Percentiles rank a stretch among this genome's conserved stretches.
These are phyloP conservation scores for Brachionus rotundiformis DNA, from an alignment of 1,140 invertebrate species.

Conservation along the genomic window DNA sequence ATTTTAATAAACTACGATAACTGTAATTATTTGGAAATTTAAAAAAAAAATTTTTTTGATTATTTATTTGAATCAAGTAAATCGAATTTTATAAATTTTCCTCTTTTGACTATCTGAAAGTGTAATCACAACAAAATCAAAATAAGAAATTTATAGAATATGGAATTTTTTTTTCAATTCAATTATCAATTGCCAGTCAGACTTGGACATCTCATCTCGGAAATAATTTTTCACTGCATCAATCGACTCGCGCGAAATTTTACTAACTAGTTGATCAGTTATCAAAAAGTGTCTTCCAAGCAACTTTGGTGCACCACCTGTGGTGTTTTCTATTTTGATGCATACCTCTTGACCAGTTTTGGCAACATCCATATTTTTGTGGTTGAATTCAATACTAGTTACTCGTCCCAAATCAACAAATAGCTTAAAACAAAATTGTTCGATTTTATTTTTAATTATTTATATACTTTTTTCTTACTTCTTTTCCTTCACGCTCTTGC, in stretches of 20 bases:
- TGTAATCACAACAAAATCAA: background rate
- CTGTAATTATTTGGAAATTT: too few relatives aligned
- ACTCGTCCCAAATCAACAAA: conserved; percentile 91
- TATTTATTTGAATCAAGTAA: conserved; percentile 7
- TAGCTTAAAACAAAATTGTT: too few relatives aligned
- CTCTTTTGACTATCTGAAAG: background rate
- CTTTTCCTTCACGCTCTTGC: conserved; percentile 11
- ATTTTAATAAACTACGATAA: too few relatives aligned
- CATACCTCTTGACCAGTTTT: conserved; percentile 96
- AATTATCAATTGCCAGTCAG: conserved; percentile 96
- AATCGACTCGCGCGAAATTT: conserved; percentile 94
- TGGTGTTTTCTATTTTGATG: conserved; percentile 93
- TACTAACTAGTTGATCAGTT: conserved; percentile 89
- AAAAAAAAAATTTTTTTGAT: too few relatives aligned
- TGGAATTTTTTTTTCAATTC: conserved; percentile 96
- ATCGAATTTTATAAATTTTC: conserved; percentile 23
- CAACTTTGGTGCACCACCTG: conserved; percentile 95
- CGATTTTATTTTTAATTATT: too few relatives aligned
- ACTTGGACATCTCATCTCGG: conserved; percentile 89
- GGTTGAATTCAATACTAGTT: conserved; percentile 87
- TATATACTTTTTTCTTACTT: too few relatives aligned
- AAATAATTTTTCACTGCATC: conserved; percentile 99
- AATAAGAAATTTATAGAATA: conserved; percentile 67
- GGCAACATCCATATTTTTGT: conserved; percentile 78
- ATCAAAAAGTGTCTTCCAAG: conserved; percentile 96